Conservation (phyloP, 2,888 invertebrate genomes). For the Brachypterus glaber region DNA sequence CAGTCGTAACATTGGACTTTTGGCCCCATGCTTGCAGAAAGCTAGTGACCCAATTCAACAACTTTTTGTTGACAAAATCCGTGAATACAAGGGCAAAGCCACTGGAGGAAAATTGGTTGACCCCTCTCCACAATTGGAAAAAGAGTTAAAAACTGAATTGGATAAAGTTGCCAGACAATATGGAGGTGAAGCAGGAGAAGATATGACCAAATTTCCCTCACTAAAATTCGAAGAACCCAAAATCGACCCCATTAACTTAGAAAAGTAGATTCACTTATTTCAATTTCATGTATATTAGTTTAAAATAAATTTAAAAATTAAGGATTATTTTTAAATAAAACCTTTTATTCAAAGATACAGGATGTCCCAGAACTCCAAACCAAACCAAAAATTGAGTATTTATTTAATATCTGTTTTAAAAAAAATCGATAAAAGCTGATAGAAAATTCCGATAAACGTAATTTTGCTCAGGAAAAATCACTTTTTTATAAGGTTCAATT, state of each 20-base stretch:
- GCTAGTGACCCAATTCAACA: slow-evolving; percentile 87
- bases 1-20: slow-evolving; percentile 60
- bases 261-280: slow-evolving; percentile 19
- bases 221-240: slow-evolving; percentile 72
- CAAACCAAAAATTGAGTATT: no score
- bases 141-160: slow-evolving; percentile 65
- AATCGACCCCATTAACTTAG: slow-evolving; percentile 55
- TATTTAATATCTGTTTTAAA: no score
- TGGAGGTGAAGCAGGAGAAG: slow-evolving; percentile 64
- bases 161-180: slow-evolving; percentile 71
- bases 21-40: slow-evolving; percentile 58
- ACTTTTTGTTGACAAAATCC: slow-evolving; percentile 83
- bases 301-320: slow-evolving; percentile 7
- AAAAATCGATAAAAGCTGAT: no score
- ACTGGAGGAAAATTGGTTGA: slow-evolving; percentile 78
- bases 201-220: slow-evolving; percentile 83
- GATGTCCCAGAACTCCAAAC: no score
- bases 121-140: slow-evolving; percentile 64
- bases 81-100: slow-evolving; percentile 81
- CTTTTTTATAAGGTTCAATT: no score
- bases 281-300: no score
- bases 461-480: no score
- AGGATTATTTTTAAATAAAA: slow-evolving; percentile 5
- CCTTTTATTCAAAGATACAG: slow-evolving; percentile 3
- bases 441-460: no score